phyloP scores from a whole-genome alignment of 2,888 invertebrate species.

The Harpagoxenus sublaevis region DNA sequence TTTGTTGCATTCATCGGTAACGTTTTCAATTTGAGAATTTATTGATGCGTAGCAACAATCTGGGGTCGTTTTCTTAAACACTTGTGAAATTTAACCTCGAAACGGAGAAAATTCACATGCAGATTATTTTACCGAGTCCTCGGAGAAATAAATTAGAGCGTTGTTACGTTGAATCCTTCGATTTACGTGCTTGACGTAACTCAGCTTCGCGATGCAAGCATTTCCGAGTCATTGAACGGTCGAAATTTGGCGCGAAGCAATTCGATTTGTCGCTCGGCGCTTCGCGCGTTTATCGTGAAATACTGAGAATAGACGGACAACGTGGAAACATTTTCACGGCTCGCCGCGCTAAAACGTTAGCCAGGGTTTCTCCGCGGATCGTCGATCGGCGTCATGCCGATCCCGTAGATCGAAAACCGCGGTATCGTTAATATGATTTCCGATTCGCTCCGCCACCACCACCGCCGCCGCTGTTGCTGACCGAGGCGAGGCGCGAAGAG shows the following conservation, averaged over 20 bases:
- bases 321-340: constrained; percentile 52
- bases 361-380: constrained; percentile 17
- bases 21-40: not conserved
- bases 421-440: constrained; percentile 74
- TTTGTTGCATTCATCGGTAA: not conserved
- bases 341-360: constrained; percentile 7
- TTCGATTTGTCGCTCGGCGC: constrained; percentile 42
- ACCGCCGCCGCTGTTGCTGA: not conserved
- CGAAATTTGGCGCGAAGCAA: constrained; percentile 38
- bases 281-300: constrained; percentile 43
- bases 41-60: not conserved
- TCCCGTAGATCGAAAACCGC: constrained; percentile 26
- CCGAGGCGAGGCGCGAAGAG: constrained; percentile 3
- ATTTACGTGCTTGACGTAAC: not conserved
- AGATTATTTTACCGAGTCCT: not conserved
- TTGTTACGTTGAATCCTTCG: not conserved
- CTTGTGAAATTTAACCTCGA: not conserved
- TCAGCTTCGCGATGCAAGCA: not conserved
- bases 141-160: too few relatives aligned
- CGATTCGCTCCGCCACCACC: constrained; percentile 34
- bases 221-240: constrained; percentile 39
- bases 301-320: constrained; percentile 23
- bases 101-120: not conserved
- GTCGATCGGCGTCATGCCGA: not conserved
- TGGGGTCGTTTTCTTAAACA: not conserved